Percentiles rank a stretch among this genome's conserved stretches.
These are phyloP conservation scores for Cylindroiulus punctatus DNA, from an alignment of 2,888 invertebrate genomes.

Conservation along the genomic window DNA sequence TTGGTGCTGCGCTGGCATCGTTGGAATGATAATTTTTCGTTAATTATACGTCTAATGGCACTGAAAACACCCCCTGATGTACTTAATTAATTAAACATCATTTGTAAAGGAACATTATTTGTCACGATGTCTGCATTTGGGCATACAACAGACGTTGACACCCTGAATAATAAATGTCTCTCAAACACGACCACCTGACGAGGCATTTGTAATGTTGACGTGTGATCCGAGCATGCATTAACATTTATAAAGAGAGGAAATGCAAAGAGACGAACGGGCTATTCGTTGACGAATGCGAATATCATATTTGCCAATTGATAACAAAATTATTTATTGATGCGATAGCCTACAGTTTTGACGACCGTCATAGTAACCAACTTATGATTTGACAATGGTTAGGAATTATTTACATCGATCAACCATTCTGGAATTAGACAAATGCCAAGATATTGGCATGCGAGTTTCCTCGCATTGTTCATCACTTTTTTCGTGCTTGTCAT, in stretches of 20 bases:
- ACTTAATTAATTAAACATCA: conserved; percentile 53
- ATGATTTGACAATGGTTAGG: not conserved
- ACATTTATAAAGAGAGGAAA: conserved; percentile 4
- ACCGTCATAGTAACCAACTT: not conserved
- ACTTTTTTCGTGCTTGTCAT: not conserved
- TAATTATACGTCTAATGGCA: conserved; percentile 49
- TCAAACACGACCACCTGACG: conserved; percentile 46
- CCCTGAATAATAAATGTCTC: conserved; percentile 51
- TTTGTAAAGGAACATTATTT: conserved; percentile 53
- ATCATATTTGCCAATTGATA: not conserved
- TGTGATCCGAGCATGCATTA: conserved; percentile 23
- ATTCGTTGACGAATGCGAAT: not conserved
- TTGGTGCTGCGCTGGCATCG: not conserved
- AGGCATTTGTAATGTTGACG: conserved; percentile 27
- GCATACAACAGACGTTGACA: conserved; percentile 15
- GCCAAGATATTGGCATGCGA: not conserved
- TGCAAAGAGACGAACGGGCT: not conserved
- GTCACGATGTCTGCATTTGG: conserved; percentile 49
- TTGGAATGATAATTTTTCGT: conserved; percentile 43
- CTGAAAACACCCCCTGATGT: conserved; percentile 48
- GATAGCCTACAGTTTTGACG: not conserved
- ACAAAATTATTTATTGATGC: not conserved
- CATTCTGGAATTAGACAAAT: not conserved
- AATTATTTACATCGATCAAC: not conserved
- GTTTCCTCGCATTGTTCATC: not conserved